Base-by-base conservation (phyloP, 2,797 vertebrate species). In the Oophaga sylvatica region DNA sequence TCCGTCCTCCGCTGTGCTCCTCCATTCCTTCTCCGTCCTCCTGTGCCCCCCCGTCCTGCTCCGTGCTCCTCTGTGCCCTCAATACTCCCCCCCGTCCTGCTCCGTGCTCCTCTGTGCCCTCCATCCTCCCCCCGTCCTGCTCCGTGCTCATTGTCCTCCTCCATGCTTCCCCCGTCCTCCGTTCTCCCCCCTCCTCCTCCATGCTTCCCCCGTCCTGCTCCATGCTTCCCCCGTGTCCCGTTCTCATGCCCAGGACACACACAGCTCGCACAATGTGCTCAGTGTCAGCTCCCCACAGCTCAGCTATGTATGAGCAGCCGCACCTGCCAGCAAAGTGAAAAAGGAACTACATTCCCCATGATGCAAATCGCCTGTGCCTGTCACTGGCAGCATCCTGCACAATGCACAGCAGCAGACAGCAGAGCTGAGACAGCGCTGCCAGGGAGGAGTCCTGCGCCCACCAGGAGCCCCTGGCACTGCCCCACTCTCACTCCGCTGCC, bases 331-430 rank as follows among this genome's bases (percentile, higher is more conserved):
- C 35, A 67, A 80, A 65, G 57, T 53, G 29, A 1, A 53, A 48
- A 41, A 31, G 9, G 82, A 85, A 93, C 93, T 93, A 93, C 93
- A 93, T 91, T 73, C 48, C 92, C 93, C 93, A 93, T 90, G 82
- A 92, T 93, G 92, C 93, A 89, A 79, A 70, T 86, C 80, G 63
- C 78, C 59, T 53, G 45, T 65, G 71, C 84, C 79, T 81, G 78
- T 89, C 83, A 86, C 79, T 77, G 60, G 83, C 35, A 76, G 79
- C 75, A 86, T 63, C 71, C 71, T 71, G 80, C 84, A 83, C 88
- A 82, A 83, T 86, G 84, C 88, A 86, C 67, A 85, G 87, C 68
- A 81, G 79, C 68, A 81, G 79, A 78, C 83, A 89, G 84, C 12
- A 82, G 88, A 79, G 84, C 84, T 6, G 70, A 79, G 71, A 81